Conservation (phyloP, 2,113 vertebrate genomes). For the Marmota flaviventris region DNA sequence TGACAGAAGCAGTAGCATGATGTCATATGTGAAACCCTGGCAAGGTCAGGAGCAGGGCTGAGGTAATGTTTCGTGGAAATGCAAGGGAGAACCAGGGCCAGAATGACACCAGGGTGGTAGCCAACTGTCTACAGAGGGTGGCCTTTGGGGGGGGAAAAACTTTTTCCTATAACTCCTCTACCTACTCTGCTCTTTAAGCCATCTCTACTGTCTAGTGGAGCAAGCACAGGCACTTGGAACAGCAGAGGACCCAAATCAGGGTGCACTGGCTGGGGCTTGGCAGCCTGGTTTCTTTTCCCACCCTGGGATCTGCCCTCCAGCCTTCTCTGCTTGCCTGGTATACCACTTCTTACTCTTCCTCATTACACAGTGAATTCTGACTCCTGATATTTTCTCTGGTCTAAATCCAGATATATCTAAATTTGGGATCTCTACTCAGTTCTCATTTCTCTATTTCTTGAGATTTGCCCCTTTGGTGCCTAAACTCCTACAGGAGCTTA, state of each 20-base stretch:
- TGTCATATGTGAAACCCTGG: not conserved
- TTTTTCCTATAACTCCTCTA: not conserved
- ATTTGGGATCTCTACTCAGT: not conserved
- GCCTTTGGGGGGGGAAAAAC: not conserved
- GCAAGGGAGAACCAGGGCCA: not conserved
- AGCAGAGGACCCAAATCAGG: not conserved
- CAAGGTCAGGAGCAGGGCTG: not conserved
- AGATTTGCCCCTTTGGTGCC: not conserved
- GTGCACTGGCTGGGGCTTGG: not conserved
- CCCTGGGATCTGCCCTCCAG: not conserved
- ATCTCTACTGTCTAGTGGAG: not conserved
- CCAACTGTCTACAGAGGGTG: not conserved
- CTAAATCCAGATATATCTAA: not conserved
- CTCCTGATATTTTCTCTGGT: not conserved
- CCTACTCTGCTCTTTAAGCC: too few relatives aligned
- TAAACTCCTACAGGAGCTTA: not conserved
- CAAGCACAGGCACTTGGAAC: not conserved
- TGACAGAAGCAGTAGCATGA: not conserved
- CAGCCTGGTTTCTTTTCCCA: not conserved
- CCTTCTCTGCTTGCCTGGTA: not conserved
- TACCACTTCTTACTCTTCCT: not conserved
- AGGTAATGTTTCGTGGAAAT: not conserved
- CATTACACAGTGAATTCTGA: not conserved
- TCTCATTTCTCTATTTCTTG: not conserved
- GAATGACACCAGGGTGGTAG: not conserved